phyloP scores from a whole-genome alignment of 2,888 invertebrate genomes.

The Protophormia terraenovae region DNA sequence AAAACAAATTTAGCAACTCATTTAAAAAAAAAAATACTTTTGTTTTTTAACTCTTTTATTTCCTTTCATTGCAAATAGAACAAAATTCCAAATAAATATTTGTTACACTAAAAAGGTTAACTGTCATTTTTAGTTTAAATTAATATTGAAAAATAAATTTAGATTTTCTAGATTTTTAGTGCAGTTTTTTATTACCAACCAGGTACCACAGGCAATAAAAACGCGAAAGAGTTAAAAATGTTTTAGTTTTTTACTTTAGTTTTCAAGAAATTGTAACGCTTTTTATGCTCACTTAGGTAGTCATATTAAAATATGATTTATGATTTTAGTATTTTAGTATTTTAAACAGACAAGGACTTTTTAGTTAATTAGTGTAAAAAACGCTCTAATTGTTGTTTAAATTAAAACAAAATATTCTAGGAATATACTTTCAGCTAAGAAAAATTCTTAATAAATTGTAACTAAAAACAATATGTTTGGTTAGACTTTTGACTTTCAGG shows the following conservation, averaged over 20 bases:
- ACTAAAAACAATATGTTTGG: background rate
- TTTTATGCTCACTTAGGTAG: background rate
- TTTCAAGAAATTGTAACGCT: constrained; percentile 42
- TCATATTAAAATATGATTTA: background rate
- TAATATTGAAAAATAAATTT: constrained; percentile 21
- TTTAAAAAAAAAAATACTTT: constrained; percentile 55
- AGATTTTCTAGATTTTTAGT: constrained; percentile 59
- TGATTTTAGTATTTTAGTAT: background rate
- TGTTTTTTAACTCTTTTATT: constrained; percentile 30
- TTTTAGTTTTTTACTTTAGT: constrained; percentile 52
- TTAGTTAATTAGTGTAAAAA: constrained; percentile 46
- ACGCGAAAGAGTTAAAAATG: constrained; percentile 55
- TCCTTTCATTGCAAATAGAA: background rate
- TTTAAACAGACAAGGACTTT: background rate
- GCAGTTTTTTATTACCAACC: constrained; percentile 26
- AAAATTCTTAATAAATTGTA: background rate
- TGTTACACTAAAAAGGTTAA: constrained; percentile 13
- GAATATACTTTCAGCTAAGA: background rate
- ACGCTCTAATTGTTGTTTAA: constrained; percentile 28
- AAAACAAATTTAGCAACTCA: constrained; percentile 39
- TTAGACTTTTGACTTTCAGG: constrained; percentile 36
- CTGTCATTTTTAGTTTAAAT: background rate
- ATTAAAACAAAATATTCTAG: background rate
- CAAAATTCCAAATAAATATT: constrained; percentile 34
- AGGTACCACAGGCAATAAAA: background rate